Conservation (phyloP, 2,113 vertebrate genomes). For the Cinclus mexicanus region DNA sequence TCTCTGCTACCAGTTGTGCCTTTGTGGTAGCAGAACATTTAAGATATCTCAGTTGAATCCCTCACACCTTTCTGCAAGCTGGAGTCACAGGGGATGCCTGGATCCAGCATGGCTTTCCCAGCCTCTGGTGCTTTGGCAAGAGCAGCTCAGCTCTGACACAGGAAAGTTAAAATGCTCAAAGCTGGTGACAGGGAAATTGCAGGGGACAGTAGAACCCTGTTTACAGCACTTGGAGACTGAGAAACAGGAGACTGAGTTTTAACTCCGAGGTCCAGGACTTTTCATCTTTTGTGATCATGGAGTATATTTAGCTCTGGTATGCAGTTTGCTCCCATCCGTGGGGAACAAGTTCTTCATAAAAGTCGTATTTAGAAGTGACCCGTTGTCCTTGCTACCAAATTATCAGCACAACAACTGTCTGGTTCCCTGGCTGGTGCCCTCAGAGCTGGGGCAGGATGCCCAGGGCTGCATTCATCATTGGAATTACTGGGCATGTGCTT, state of each 20-base stretch:
- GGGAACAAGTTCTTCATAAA: slow-evolving; percentile 42
- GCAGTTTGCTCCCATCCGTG: slow-evolving; percentile 30
- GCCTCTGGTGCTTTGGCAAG: not conserved
- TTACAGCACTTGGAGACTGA: not conserved
- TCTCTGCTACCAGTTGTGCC: not conserved
- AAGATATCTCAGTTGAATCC: not conserved
- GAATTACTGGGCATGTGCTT: slow-evolving; percentile 12
- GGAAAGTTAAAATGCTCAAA: not conserved
- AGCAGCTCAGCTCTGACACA: not conserved
- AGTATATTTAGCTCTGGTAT: slow-evolving; percentile 62
- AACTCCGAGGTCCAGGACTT: not conserved
- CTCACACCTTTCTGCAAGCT: not conserved
- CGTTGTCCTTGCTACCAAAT: slow-evolving; percentile 61
- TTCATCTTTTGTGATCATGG: slow-evolving; percentile 55
- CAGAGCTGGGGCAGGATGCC: not conserved
- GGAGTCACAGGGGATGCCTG: not conserved
- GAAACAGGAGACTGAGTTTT: slow-evolving; percentile 20
- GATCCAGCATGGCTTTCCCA: not conserved
- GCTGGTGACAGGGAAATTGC: not conserved
- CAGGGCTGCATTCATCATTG: slow-evolving; percentile 20
- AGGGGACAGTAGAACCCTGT: not conserved
- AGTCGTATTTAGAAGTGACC: slow-evolving; percentile 64
- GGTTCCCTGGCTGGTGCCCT: not conserved
- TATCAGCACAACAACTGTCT: slow-evolving; percentile 60
- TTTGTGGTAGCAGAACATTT: not conserved